Base-by-base conservation (phyloP, 2,113 vertebrate genomes). In the Tinamus guttatus region DNA sequence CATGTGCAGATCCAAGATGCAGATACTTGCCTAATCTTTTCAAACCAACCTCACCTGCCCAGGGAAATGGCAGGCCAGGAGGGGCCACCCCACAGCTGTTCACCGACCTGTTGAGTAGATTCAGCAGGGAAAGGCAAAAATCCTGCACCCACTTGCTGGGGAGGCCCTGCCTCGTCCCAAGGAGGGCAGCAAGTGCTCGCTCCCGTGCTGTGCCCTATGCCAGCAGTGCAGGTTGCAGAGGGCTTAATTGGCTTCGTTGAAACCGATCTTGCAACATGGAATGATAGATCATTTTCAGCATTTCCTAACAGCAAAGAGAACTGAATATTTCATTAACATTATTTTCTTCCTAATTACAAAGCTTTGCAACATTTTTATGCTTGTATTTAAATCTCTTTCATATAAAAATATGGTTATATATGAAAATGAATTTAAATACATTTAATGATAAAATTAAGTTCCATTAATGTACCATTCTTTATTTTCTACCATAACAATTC, bases 361-460 rank as follows among this genome's bases (percentile, higher is more conserved):
- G 56, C 85, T 90, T 90, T 86, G 52, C 79, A 79, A 78, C 30
- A 51, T 85, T 78, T 87, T 96, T 94, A 94, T 91, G 38, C 52
- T 95, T 86, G 76, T 30, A 71, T 94, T 94, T 93, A 97, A 93
- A 94, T 94, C 68, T 95, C 64, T 68, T 95, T 93, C 90, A 91
- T 90, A 94, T 75, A 93, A 96, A 97, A 89, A 91, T 69, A 76
- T 59, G 59, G 60, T 38, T 83, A 56, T 64, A 73, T 62, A 89
- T 76, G 92, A 92, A 92, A 96, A 54, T 49, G 65, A 90, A 83
- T 93, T 96, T 95, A 94, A 97, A 96, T 94, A 97, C 86, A 93
- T 95, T 81, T 94, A 97, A 95, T 85, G 84, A 93, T 89, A 81
- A 95, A 95, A 97, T 95, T 96, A 94, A 95, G 85, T 95, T 90